Evolutionary conservation across 2,797 vertebrate genomes (phyloP).

Genomic region (Enoplosus armatus): DNA sequence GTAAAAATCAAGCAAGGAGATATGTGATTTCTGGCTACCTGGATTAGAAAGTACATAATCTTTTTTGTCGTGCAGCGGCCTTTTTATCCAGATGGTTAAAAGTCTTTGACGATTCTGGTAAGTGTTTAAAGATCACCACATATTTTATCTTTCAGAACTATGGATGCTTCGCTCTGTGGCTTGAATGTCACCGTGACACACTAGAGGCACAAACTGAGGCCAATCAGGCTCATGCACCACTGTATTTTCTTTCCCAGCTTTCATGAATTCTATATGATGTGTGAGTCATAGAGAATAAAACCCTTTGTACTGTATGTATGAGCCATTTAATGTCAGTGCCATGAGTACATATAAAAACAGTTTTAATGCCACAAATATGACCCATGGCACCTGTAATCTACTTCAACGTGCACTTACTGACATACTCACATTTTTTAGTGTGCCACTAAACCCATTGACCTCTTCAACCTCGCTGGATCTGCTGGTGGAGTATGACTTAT

Average conservation of each 20-base stretch:
- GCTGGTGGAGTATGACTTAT: conserved; percentile 59
- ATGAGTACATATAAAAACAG: conserved; percentile 10
- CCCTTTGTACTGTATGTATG: not conserved
- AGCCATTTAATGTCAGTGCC: not conserved
- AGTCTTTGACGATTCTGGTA: not conserved
- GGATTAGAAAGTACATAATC: not conserved
- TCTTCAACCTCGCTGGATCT: conserved; percentile 61
- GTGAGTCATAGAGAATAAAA: not conserved
- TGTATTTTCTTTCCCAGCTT: not conserved
- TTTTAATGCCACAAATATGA: conserved; percentile 13
- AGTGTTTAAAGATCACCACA: not conserved
- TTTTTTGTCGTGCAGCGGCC: not conserved
- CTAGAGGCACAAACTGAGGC: not conserved
- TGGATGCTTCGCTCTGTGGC: not conserved
- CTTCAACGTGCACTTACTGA: conserved; percentile 44
- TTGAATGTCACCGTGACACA: not conserved
- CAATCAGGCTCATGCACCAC: not conserved
- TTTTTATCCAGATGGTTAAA: not conserved
- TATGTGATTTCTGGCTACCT: not conserved
- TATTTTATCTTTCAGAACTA: not conserved
- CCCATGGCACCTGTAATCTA: conserved; percentile 20
- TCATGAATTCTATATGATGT: not conserved
- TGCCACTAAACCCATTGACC: conserved; percentile 59
- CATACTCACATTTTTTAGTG: conserved; percentile 57
- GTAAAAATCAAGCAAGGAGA: not conserved